A percentile compares a stretch with the other conserved stretches of the same genome.
These are phyloP conservation scores for Gymnoscelis rufifasciata DNA, from an alignment of 2,888 invertebrate species.

Conservation along the genomic window DNA sequence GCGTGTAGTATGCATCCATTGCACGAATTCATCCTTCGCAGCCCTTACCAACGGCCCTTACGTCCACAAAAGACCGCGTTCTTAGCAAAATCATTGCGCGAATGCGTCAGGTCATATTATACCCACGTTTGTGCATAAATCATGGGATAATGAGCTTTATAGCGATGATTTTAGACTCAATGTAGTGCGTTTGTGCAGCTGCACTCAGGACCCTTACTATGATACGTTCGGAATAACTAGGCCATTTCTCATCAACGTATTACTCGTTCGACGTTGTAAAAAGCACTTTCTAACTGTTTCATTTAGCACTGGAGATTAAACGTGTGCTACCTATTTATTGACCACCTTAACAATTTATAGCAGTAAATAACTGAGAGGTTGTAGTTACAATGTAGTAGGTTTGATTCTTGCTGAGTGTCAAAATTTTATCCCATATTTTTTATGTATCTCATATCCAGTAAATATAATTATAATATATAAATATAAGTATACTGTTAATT, in stretches of 20 bases:
- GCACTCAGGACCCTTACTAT: not conserved
- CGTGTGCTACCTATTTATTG: too few relatives aligned
- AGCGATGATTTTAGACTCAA: not conserved
- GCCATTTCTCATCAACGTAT: conserved; percentile 17
- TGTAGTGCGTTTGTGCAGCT: not conserved
- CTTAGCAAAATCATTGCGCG: conserved; percentile 34
- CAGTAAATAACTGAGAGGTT: too few relatives aligned
- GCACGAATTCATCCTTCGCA: conserved; percentile 67
- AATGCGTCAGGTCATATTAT: conserved; percentile 27
- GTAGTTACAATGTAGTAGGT: too few relatives aligned
- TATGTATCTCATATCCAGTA: too few relatives aligned
- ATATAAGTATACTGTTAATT: too few relatives aligned
- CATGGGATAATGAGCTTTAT: conserved; percentile 1
- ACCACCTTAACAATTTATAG: too few relatives aligned
- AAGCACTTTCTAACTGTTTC: not conserved
- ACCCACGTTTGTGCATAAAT: conserved; percentile 1
- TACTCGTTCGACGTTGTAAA: not conserved
- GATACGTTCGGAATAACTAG: conserved; percentile 33
- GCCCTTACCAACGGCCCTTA: conserved; percentile 55
- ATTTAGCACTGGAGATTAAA: not conserved
- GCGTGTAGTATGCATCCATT: conserved; percentile 67
- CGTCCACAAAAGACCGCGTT: conserved; percentile 42
- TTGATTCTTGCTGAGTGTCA: too few relatives aligned
- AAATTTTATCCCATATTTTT: too few relatives aligned
- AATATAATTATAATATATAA: too few relatives aligned